Conservation (phyloP, 2,888 invertebrate genomes). For the Pristionchus japonicus region DNA sequence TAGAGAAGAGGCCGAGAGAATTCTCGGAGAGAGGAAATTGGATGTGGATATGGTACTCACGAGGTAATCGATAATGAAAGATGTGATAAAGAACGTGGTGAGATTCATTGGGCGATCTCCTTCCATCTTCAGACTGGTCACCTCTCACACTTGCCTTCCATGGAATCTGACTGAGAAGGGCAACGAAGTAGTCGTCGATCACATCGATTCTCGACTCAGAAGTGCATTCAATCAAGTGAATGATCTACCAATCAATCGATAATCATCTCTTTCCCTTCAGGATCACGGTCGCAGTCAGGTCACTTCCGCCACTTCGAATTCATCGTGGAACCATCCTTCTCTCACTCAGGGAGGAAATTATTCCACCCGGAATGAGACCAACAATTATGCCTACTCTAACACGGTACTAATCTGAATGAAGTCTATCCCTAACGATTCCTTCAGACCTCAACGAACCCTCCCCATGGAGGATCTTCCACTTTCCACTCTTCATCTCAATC, state of each 20-base stretch:
- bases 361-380: not conserved
- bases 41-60: slow-evolving; percentile 36
- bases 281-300: slow-evolving; percentile 17
- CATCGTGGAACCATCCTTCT: slow-evolving; percentile 14
- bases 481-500: not conserved
- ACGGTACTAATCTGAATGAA: not conserved
- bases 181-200: slow-evolving; percentile 57
- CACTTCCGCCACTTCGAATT: slow-evolving; percentile 9
- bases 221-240: slow-evolving; percentile 1
- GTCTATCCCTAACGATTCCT: not conserved
- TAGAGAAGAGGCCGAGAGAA: slow-evolving; percentile 27
- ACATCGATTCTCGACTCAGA: not conserved
- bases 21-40: not conserved
- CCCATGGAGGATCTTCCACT: not conserved
- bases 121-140: slow-evolving; percentile 53
- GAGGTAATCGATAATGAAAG: too few relatives aligned
- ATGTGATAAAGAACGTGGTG: too few relatives aligned
- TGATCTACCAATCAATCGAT: not conserved
- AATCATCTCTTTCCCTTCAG: not conserved
- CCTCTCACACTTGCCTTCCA: slow-evolving; percentile 61
- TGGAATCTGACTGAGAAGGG: slow-evolving; percentile 66
- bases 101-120: too few relatives aligned
- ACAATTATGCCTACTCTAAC: slow-evolving; percentile 34
- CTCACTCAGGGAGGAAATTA: not conserved
- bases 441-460: not conserved